Base-by-base conservation (phyloP, 1,140 invertebrate species). In the Leptopilina boulardi region DNA sequence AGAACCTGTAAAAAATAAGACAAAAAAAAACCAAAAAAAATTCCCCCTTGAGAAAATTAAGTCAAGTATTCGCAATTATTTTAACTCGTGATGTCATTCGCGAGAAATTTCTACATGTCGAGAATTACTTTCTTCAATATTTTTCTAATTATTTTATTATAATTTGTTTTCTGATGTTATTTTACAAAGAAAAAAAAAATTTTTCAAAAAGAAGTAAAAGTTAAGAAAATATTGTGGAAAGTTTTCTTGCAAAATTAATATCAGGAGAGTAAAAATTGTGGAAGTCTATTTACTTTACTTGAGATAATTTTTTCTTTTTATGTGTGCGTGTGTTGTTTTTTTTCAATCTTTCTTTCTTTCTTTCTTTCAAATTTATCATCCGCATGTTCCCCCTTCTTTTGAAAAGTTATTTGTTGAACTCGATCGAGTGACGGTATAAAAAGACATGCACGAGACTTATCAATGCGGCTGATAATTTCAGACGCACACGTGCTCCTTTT, bases 361-460 rank as follows among this genome's bases (percentile, higher is more conserved):
- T 38, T 38, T 38, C 34, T 38, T 66, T 66, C 23, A 5, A 26
- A 66, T 30, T 66, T 66, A 66, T 66, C 59, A 30, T 13, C n/a
- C 11, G 26, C 30, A 23, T 13, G 15, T n/a, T 51, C 47, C 47
- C 47, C 23, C 34, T 9, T 66, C 30, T n/a, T n/a, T n/a, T n/a
- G n/a, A n/a, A 5, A 15, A 66, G 23, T 66, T 66, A 66, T 66
- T 66, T 66, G 59, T 66, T 66, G 13, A 66, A 66, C 23, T 66
- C 59, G 59, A 66, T 66, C 59, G 59, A 15, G 59, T 66, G 59
- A 30, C 15, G 21, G 59, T 15, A n/a, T n/a, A n/a, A 66, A 76
- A 77, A 78, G 74, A 79, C 79, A 80, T 73, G 83, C 83, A 82
- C 73, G 76, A 66, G 80, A 83, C 66, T 81, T 88, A 88, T 87